Evolutionary conservation across 2,797 vertebrate species (phyloP), one percentile per base, ranked within the genome.

Genomic region (Pipistrellus pipistrellus): DNA sequence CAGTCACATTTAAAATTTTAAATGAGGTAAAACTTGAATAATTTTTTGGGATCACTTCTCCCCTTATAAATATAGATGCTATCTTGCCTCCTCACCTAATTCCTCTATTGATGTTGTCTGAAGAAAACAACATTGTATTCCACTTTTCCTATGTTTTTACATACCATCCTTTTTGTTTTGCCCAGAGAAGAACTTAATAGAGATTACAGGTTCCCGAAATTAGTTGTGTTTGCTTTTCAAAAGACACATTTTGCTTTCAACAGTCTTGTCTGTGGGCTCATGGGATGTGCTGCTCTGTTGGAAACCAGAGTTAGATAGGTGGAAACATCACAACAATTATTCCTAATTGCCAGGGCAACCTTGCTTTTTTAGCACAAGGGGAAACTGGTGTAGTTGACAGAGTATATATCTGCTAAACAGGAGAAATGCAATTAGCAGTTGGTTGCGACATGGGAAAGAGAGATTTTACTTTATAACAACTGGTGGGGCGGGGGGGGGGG

Each of bases 311-410:
- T 76, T 97, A 96, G 27, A 35, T 48, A 82, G 59, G 73, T 92
- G 64, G 88, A 94, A 8, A 90, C 88, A 93, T 97, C 90, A 96
- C 96, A 97, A 93, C 81, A 96, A 64, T 96, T 97, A 30, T 76
- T 57, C 78, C 71, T 96, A 97, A 97, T 98, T 97, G 92, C 35
- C 73, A n/a, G 8, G 62, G 30, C 89, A 96, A 96, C 76, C 90
- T 95, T 32, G 0, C 53, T 96, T 93, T 25, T 85, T 90, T 76
- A 48, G 7, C 73, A 72, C 12, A 95, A 94, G 80, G 53, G 20
- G 27, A 21, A 80, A 64, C 12, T 6, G 9, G 51, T 89, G 92
- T 78, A 85, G 68, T n/a, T 95, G 89, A 95, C 92, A 95, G 82
- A 90, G 3, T 38, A 21, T 5, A 2, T 94, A 77, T 82, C 51